These are phyloP conservation scores for Delphinus delphis DNA, from an alignment of 2,113 vertebrate species.

Conservation along the genomic window DNA sequence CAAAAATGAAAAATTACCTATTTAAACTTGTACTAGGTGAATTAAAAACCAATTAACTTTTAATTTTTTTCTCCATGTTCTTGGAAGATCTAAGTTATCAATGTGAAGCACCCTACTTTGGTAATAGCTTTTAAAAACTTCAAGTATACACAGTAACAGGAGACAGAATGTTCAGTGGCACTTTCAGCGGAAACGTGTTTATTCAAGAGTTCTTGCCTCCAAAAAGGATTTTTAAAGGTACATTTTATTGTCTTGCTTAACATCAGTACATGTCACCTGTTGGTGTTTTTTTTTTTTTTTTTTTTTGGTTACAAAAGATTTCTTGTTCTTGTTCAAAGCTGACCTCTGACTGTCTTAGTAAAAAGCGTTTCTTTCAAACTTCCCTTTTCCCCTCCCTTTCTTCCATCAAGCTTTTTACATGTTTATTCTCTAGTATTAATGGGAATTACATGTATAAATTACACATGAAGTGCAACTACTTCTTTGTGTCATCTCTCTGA, in stretches of 20 bases:
- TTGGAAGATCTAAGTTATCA: constrained; percentile 77
- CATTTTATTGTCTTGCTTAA: constrained; percentile 40
- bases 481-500: constrained; percentile 22
- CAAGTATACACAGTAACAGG: constrained; percentile 31
- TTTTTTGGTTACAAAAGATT: not conserved
- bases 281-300: not conserved
- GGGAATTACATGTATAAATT: not conserved
- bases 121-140: constrained; percentile 67
- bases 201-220: constrained; percentile 20
- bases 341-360: not conserved
- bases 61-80: constrained; percentile 77
- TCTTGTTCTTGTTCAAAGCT: constrained; percentile 56
- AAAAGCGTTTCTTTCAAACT: constrained; percentile 18
- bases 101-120: constrained; percentile 68
- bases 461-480: not conserved
- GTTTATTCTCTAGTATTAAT: not conserved
- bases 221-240: constrained; percentile 36
- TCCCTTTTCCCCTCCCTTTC: not conserved
- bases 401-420: constrained; percentile 43
- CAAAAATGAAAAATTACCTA: constrained; percentile 83
- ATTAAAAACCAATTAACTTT: constrained; percentile 84
- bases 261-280: not conserved
- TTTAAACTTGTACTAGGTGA: constrained; percentile 78
- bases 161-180: not conserved
- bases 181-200: constrained; percentile 59